These are phyloP conservation scores for Streptopelia turtur DNA, from an alignment of 2,797 vertebrate genomes.

Conservation along the genomic window DNA sequence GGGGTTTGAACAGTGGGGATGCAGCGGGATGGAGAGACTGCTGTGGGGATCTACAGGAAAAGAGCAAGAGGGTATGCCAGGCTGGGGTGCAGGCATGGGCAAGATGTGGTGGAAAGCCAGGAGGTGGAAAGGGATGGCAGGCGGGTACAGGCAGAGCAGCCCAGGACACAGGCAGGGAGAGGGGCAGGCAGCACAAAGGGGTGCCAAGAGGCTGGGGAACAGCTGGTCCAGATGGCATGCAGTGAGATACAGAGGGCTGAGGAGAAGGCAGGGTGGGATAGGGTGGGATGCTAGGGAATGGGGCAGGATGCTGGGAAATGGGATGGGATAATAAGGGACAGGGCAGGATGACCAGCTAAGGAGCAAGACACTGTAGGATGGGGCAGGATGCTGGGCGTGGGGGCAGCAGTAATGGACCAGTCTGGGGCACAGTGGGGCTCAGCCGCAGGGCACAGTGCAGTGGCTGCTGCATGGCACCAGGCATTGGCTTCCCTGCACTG, in stretches of 20 bases:
- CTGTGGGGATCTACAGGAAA: neutral
- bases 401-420: neutral
- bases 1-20: neutral
- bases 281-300: neutral
- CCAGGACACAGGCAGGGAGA: neutral
- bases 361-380: neutral
- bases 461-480: neutral
- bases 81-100: neutral
- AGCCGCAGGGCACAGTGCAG: accelerated
- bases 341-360: neutral
- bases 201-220: neutral
- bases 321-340: neutral
- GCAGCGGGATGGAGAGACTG: neutral
- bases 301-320: no score
- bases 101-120: neutral
- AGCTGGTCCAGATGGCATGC: neutral
- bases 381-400: neutral
- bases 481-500: neutral
- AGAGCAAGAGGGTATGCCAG: neutral
- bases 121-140: neutral
- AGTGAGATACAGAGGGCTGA: neutral
- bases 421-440: neutral
- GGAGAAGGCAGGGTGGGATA: neutral
- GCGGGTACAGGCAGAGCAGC: neutral
- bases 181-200: neutral